These are phyloP conservation scores for Zelostemma sp. DNA, from an alignment of 1,140 invertebrate genomes.

Conservation along the genomic window DNA sequence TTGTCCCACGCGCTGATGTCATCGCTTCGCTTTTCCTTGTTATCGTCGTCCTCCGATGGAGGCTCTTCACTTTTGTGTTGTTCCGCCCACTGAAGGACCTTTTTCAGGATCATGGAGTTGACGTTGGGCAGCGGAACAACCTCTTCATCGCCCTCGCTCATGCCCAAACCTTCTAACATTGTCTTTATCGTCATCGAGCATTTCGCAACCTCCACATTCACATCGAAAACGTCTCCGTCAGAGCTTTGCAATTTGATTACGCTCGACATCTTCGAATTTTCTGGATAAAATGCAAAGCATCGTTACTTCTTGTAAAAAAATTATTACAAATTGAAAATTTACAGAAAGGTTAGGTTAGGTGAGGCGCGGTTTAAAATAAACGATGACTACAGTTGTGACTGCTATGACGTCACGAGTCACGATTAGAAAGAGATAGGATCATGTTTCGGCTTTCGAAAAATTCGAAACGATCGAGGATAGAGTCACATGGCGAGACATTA, in stretches of 20 bases:
- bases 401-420: too few relatives aligned
- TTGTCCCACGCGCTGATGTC: conserved; percentile 99
- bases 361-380: too few relatives aligned
- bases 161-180: conserved; percentile 97
- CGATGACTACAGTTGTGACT: too few relatives aligned
- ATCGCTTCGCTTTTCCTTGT: conserved; percentile 98
- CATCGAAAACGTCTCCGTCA: conserved; percentile 96
- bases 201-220: conserved; percentile 98
- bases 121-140: conserved; percentile 98
- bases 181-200: conserved; percentile 99
- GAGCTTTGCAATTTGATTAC: conserved; percentile 92
- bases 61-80: conserved; percentile 97
- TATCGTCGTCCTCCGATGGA: conserved; percentile 96
- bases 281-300: too few relatives aligned
- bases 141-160: conserved; percentile 94
- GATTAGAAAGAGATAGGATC: too few relatives aligned
- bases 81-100: conserved; percentile 96
- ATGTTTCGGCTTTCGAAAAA: too few relatives aligned
- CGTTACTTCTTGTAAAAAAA: too few relatives aligned
- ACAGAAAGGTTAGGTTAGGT: too few relatives aligned
- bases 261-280: conserved; percentile 93
- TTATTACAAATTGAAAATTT: too few relatives aligned
- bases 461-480: too few relatives aligned
- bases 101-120: conserved; percentile 96
- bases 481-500: too few relatives aligned